Evolutionary conservation across 2,113 vertebrate genomes (phyloP).

Genomic region (Geococcyx californianus): DNA sequence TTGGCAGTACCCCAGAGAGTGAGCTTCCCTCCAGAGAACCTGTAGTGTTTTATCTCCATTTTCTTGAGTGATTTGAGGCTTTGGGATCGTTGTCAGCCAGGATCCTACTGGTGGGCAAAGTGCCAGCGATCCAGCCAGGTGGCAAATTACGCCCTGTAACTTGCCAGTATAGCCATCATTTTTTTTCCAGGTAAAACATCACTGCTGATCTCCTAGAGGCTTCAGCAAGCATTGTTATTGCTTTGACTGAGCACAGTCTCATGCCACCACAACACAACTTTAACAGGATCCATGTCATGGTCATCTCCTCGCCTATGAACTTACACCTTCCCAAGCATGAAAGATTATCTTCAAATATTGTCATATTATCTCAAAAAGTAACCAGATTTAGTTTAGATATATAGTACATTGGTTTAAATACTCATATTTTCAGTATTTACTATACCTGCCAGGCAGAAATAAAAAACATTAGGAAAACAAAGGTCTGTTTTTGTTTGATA

Average conservation of each 20-base stretch:
- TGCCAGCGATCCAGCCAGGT: neutral
- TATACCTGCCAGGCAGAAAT: neutral
- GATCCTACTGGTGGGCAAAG: neutral
- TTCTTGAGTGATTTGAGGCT: neutral
- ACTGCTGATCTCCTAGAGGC: neutral
- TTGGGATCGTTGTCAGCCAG: neutral
- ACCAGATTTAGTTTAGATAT: neutral
- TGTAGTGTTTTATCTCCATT: neutral
- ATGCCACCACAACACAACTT: neutral
- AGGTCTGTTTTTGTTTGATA: neutral
- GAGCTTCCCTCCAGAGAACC: neutral
- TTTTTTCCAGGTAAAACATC: neutral
- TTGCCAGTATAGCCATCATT: neutral
- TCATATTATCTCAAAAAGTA: neutral
- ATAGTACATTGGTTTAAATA: neutral
- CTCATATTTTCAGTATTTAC: neutral
- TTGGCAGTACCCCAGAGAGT: neutral
- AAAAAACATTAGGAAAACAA: neutral
- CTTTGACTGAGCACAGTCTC: neutral
- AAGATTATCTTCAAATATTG: neutral
- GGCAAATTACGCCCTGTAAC: neutral
- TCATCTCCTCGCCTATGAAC: neutral
- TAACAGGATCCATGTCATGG: fast-evolving
- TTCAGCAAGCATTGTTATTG: neutral
- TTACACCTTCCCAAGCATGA: neutral